Conservation (phyloP, 1,140 invertebrate species). For the Papilio polytes region DNA sequence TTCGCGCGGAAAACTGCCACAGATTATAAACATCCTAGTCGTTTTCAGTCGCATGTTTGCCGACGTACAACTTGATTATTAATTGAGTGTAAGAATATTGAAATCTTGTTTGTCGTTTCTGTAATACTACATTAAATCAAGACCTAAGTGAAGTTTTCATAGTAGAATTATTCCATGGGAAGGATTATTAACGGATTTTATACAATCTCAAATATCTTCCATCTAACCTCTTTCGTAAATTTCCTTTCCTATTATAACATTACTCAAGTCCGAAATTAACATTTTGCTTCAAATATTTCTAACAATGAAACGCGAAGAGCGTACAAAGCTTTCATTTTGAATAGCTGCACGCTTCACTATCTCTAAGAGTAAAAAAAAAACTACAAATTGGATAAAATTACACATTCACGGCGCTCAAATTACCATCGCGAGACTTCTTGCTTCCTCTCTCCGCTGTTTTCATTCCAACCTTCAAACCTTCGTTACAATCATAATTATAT, state of each 20-base stretch:
- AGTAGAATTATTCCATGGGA: background rate
- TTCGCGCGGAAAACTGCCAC: slow-evolving; percentile 32
- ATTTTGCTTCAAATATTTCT: background rate
- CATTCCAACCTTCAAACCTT: slow-evolving; percentile 44
- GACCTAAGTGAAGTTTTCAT: background rate
- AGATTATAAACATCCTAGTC: slow-evolving; percentile 18
- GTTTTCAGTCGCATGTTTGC: background rate
- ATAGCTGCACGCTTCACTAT: slow-evolving; percentile 48
- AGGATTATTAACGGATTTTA: background rate
- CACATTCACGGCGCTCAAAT: slow-evolving; percentile 61
- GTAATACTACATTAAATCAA: background rate
- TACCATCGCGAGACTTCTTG: slow-evolving; percentile 51
- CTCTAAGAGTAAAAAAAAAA: slow-evolving; percentile 51
- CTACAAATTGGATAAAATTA: slow-evolving; percentile 71
- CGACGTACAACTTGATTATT: slow-evolving; percentile 2
- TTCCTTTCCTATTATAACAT: background rate
- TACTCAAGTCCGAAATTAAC: background rate
- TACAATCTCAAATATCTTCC: background rate
- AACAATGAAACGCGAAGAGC: slow-evolving; percentile 9
- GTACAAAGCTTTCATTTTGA: slow-evolving; percentile 28
- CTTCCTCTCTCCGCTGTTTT: slow-evolving; percentile 52
- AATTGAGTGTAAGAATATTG: slow-evolving; percentile 5
- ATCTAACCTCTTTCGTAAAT: background rate
- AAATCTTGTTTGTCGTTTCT: slow-evolving; percentile 16
- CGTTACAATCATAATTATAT: slow-evolving; percentile 43